phyloP scores from a whole-genome alignment of 2,797 vertebrate genomes.

The Paguma larvata region DNA sequence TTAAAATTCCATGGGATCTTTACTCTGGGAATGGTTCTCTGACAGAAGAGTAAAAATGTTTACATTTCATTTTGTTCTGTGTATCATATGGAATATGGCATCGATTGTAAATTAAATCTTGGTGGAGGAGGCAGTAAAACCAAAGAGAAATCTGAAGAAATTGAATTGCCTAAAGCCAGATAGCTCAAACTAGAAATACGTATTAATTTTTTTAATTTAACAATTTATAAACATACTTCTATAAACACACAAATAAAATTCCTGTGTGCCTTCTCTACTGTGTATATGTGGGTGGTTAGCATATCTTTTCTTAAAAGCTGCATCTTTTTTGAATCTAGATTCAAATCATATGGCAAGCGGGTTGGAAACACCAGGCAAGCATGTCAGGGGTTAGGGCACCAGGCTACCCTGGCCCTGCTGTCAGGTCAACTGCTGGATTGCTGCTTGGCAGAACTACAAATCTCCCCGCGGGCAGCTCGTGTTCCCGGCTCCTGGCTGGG shows the following conservation, averaged over 20 bases:
- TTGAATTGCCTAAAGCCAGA: background rate
- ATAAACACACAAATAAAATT: slow-evolving; percentile 3
- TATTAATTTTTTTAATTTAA: background rate
- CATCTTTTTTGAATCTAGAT: slow-evolving; percentile 39
- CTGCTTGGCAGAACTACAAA: slow-evolving; percentile 61
- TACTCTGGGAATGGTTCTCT: background rate
- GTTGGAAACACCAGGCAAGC: slow-evolving; percentile 62
- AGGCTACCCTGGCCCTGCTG: slow-evolving; percentile 56
- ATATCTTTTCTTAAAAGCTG: slow-evolving; percentile 26
- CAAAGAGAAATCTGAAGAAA: slow-evolving; percentile 21
- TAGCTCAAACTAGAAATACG: background rate
- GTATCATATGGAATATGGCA: background rate
- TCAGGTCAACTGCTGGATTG: slow-evolving; percentile 74
- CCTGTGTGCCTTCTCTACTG: background rate
- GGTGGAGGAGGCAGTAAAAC: background rate
- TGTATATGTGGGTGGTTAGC: background rate
- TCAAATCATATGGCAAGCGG: slow-evolving; percentile 53
- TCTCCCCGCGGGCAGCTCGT: background rate
- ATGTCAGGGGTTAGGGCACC: slow-evolving; percentile 68
- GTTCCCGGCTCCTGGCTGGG: slow-evolving; percentile 72
- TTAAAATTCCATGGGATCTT: background rate
- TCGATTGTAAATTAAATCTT: slow-evolving; percentile 8
- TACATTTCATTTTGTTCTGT: slow-evolving; percentile 2
- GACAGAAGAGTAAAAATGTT: background rate
- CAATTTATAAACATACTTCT: background rate